Evolutionary conservation across 1,140 invertebrate genomes (phyloP).

Genomic region (Bombus confusus): DNA sequence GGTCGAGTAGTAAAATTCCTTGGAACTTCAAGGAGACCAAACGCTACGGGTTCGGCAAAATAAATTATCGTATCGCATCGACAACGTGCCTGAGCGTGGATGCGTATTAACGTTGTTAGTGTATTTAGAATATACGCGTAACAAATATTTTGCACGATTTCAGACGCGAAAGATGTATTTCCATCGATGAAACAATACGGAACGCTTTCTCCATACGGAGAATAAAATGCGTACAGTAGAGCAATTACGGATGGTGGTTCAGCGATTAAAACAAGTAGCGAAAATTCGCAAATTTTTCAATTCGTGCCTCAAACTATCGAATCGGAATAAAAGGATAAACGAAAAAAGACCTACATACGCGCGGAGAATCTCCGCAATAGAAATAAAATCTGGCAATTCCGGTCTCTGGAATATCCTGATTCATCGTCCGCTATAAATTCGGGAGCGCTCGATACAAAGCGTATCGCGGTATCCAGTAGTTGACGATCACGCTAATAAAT

Average conservation of each 20-base stretch:
- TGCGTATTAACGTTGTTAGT: too few relatives aligned
- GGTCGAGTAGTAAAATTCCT: background rate
- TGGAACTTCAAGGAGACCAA: background rate
- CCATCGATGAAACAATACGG: too few relatives aligned
- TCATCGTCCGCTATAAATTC: background rate
- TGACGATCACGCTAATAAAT: constrained; percentile 5
- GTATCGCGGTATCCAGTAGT: constrained; percentile 7
- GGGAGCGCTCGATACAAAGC: background rate
- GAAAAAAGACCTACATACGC: background rate
- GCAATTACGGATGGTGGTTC: too few relatives aligned
- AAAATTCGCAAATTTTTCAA: too few relatives aligned
- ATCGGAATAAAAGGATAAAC: too few relatives aligned
- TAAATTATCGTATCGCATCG: background rate
- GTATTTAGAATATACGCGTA: too few relatives aligned
- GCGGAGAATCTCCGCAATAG: background rate
- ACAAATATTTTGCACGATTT: too few relatives aligned
- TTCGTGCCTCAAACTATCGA: too few relatives aligned
- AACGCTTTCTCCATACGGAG: too few relatives aligned
- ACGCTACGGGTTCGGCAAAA: background rate
- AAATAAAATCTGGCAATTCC: background rate
- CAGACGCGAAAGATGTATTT: too few relatives aligned
- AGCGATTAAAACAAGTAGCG: too few relatives aligned
- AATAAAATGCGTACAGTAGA: too few relatives aligned
- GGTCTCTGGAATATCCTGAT: background rate
- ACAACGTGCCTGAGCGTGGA: background rate